phyloP scores from a whole-genome alignment of 2,113 vertebrate genomes.

The Stomatorhinus ivindoensis region DNA sequence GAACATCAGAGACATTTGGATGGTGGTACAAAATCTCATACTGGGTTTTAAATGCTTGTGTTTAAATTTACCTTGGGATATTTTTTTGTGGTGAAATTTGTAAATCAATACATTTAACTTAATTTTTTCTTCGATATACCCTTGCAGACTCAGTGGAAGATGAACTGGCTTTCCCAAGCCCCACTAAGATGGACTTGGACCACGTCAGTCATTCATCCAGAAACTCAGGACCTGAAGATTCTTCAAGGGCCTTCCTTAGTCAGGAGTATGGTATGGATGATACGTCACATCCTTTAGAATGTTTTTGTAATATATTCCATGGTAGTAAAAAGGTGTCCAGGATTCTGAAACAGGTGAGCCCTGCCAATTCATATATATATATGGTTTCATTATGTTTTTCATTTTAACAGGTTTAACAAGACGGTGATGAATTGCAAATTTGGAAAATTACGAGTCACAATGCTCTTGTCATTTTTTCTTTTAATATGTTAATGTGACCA shows the following conservation, averaged over 20 bases:
- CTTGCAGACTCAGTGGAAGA: not conserved
- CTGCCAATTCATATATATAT: not conserved
- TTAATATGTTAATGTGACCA: not conserved
- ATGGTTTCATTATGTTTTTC: not conserved
- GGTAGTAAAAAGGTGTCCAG: not conserved
- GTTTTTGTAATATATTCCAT: not conserved
- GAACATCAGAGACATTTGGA: not conserved
- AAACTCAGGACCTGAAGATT: not conserved
- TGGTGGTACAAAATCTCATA: not conserved
- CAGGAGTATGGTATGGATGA: constrained; percentile 54
- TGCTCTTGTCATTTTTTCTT: not conserved
- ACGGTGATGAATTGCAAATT: not conserved
- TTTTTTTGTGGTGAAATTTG: not conserved
- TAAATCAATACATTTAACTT: not conserved
- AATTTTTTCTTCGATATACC: not conserved
- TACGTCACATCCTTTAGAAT: not conserved
- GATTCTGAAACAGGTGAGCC: not conserved
- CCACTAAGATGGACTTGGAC: not conserved
- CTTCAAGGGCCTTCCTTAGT: constrained; percentile 41
- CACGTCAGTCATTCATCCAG: not conserved
- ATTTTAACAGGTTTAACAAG: not conserved
- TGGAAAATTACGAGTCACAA: not conserved
- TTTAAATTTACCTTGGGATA: not conserved
- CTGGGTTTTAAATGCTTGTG: not conserved
- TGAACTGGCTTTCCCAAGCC: not conserved